Percentiles rank a stretch among this genome's conserved stretches.
Conservation (phyloP, 2,888 invertebrate genomes). For the Zaprionus lineosus region DNA sequence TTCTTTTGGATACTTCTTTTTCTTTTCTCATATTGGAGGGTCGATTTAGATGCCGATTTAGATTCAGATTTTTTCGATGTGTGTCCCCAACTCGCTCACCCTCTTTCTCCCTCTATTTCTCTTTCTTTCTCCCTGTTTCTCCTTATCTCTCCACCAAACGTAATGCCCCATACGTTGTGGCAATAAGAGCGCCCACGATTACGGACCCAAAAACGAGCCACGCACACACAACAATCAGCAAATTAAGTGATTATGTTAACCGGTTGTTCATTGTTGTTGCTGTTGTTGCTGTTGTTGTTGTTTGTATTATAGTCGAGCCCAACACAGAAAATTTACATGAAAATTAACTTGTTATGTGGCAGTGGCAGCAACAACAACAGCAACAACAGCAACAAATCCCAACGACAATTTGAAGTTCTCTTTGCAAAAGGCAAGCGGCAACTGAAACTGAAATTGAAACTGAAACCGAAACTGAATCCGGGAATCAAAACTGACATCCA, state of each 20-base stretch:
- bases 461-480: conserved; percentile 23
- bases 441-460: conserved; percentile 38
- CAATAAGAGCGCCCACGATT: conserved; percentile 61
- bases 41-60: conserved; percentile 12
- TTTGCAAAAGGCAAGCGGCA: conserved; percentile 19
- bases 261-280: conserved; percentile 55
- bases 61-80: conserved; percentile 22
- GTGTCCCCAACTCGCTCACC: not conserved
- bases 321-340: conserved; percentile 72
- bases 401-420: conserved; percentile 43
- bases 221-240: conserved; percentile 61
- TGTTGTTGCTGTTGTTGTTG: conserved; percentile 5
- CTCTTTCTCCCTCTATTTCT: not conserved
- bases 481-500: conserved; percentile 14
- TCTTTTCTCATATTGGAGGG: not conserved
- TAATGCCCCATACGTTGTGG: not conserved
- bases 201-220: conserved; percentile 57
- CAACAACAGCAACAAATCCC: conserved; percentile 21
- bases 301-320: conserved; percentile 39
- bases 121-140: not conserved
- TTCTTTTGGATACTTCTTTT: conserved; percentile 10
- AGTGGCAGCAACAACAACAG: conserved; percentile 24
- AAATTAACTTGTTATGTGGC: conserved; percentile 75
- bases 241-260: conserved; percentile 78
- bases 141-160: not conserved